Evolutionary conservation across 2,113 vertebrate genomes (phyloP).

Genomic region (Notothenia coriiceps): DNA sequence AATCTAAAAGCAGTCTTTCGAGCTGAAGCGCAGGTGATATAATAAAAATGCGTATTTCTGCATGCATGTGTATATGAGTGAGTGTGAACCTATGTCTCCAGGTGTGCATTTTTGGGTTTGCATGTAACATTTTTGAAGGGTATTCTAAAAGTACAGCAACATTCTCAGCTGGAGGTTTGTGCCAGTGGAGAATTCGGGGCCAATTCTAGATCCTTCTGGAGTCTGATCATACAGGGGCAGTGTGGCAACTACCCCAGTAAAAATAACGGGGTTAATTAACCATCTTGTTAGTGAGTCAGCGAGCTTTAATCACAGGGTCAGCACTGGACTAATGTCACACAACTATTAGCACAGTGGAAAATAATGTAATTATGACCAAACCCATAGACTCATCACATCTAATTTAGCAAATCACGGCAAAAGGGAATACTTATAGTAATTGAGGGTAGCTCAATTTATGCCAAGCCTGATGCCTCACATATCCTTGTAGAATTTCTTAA

Average conservation of each 20-base stretch:
- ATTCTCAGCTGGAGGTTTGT: constrained; percentile 56
- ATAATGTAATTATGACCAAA: constrained; percentile 13
- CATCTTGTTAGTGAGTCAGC: constrained; percentile 40
- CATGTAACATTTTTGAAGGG: constrained; percentile 19
- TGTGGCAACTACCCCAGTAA: constrained; percentile 57
- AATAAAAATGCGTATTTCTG: constrained; percentile 41
- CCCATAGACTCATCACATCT: neutral
- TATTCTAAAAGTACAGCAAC: constrained; percentile 41
- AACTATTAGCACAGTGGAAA: constrained; percentile 8
- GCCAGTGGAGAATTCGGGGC: constrained; percentile 41
- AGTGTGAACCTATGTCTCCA: constrained; percentile 25
- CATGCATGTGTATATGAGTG: neutral
- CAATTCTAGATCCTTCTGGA: constrained; percentile 71
- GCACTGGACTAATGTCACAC: constrained; percentile 12
- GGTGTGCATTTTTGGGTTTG: constrained; percentile 38
- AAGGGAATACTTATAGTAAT: neutral
- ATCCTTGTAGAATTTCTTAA: neutral
- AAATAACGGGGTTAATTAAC: constrained; percentile 73
- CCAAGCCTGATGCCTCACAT: neutral
- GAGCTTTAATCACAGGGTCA: constrained; percentile 58
- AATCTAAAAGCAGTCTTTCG: constrained; percentile 64
- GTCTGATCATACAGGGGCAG: constrained; percentile 60
- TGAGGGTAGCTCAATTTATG: neutral
- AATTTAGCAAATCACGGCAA: neutral
- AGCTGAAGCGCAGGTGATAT: constrained; percentile 50